Evolutionary conservation across 1,140 invertebrate genomes (phyloP), one percentile per base, ranked within the genome.

Genomic region (Monomorium pharaonis): DNA sequence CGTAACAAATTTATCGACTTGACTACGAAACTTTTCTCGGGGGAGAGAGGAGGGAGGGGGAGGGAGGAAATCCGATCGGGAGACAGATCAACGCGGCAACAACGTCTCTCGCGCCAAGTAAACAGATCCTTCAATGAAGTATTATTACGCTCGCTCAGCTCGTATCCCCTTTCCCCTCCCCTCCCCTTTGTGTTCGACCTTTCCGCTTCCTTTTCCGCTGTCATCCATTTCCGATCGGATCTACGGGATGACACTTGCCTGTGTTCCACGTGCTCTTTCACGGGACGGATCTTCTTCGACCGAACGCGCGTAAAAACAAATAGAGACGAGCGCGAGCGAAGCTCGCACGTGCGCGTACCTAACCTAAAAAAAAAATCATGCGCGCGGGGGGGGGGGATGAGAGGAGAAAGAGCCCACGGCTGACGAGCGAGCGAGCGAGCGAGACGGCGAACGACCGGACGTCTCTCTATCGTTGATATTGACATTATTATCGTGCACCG

Each of bases 321-420:
- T 84, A 65, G 88, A 84, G 88, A 88, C 42, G 58, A 56, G 89
- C 83, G 86, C 72, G 27, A 72, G 58, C 37, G 27, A 14, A 47
- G 18, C 56, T 87, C 88, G 86, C 89, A 90, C 89, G 89, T 90
- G 89, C 78, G 86, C 84, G 56, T 58, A 90, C 89, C 83, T 90
- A 90, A 90, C 89, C 89, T 90, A 88, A 90, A 67, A 90, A 88
- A 88, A 90, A 67, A 90, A 88, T 84, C 75, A 47, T 65, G 44
- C 75, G 44, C 6, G 14, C 2, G 24, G 62, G 0, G 21, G 16
- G 44, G 12, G 16, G 56, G 10, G 21, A 3, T 3, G n/a, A 5
- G 42, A 21, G 24, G 24, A 49, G 42, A 9, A 60, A 78, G 62
- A 58, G 12, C 21, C 62, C 42, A 24, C 21, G 37, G 42, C 27